Evolutionary conservation across 2,797 vertebrate genomes (phyloP), one percentile per base, ranked within the genome.

Genomic region (Oreortyx pictus): DNA sequence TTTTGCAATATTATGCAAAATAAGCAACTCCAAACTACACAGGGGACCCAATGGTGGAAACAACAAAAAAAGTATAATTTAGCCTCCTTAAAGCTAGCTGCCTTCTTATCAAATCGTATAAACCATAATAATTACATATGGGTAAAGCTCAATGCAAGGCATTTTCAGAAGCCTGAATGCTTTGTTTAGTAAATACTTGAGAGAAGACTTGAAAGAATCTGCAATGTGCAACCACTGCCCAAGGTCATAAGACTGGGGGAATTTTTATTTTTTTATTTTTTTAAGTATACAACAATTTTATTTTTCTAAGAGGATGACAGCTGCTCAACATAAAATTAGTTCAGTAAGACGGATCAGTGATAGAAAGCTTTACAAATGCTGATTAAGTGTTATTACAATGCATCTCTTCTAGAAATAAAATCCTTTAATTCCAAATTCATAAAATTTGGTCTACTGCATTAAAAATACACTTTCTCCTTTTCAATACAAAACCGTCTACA

Each of bases 321-420:
- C 64, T 65, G 39, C 24, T 77, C 12, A 62, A 61, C 39, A 27
- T 50, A 39, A 35, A 72, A 72, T 81, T 62, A 77, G 29, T 60
- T 29, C 7, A 86, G n/a, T 14, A 39, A 74, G 68, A 83, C 0
- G 0, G 16, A 92, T 62, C 41, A 90, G 9, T 2, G 1, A 50
- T 1, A 83, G 49, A 90, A 88, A 52, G 41, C 46, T 82, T 71
- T 56, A n/a, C 37, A 82, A 70, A 89, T 82, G 37, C 33, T 67
- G 43, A 82, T 46, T 60, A 76, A 35, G 15, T 86, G 33, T 14
- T 61, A 49, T 25, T 74, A 39, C 25, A 65, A 44, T 39, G 29
- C 29, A 8, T 52, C 52, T 73, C 13, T 19, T 59, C 39, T 7
- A 70, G 17, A 56, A 83, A 86, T 72, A 78, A 2, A 0, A 60